Conservation (phyloP, 2,888 invertebrate species). For the Mesorhabditis belari region DNA sequence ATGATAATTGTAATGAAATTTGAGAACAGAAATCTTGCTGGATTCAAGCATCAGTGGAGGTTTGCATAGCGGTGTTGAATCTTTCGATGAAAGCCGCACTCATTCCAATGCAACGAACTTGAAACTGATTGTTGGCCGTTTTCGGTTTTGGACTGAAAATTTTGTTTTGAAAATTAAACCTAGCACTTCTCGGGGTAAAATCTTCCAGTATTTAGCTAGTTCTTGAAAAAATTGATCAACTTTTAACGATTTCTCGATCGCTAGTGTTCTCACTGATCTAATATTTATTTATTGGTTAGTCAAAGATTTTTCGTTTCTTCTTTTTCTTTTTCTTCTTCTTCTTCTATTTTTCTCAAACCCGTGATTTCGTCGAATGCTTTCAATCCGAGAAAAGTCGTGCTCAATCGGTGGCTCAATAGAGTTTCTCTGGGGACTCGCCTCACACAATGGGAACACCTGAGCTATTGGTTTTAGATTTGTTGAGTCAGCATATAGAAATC, state of each 20-base stretch:
- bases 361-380: conserved; percentile 28
- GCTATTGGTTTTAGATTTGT: background rate
- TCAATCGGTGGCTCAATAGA: conserved; percentile 27
- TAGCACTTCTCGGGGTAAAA: no score
- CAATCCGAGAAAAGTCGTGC: conserved; percentile 26
- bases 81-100: conserved; percentile 33
- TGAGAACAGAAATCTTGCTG: no score
- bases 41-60: background rate
- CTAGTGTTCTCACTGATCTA: background rate
- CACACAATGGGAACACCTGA: conserved; percentile 28
- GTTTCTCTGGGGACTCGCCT: conserved; percentile 25
- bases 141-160: conserved; percentile 14
- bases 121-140: conserved; percentile 26
- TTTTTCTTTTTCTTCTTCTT: no score
- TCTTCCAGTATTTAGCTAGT: no score
- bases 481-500: background rate
- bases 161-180: background rate
- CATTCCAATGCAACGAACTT: conserved; percentile 38
- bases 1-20: no score
- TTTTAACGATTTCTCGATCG: no score
- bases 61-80: background rate
- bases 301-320: background rate
- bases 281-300: conserved; percentile 1
- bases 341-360: conserved; percentile 10
- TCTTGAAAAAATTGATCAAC: no score